Evolutionary conservation across 2,113 vertebrate species (phyloP).

Genomic region (Rhea americana): DNA sequence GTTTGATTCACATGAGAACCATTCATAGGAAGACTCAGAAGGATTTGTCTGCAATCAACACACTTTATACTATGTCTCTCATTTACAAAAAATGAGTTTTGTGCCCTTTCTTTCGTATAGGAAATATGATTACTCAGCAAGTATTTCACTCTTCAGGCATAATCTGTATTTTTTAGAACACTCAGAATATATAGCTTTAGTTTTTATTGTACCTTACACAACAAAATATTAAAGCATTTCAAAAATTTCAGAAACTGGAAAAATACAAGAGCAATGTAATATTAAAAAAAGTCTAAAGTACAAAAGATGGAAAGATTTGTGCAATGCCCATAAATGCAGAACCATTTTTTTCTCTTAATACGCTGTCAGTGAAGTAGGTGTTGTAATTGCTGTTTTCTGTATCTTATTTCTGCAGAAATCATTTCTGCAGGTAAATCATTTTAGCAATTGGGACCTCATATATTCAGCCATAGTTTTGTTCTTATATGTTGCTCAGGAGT

Average conservation of each 20-base stretch:
- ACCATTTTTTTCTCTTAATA: not conserved
- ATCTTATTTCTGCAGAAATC: not conserved
- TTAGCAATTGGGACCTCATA: not conserved
- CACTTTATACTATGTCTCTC: not conserved
- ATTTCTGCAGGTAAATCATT: not conserved
- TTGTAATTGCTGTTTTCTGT: not conserved
- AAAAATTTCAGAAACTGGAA: not conserved
- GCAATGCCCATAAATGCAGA: not conserved
- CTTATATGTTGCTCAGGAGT: conserved; percentile 10
- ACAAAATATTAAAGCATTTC: not conserved
- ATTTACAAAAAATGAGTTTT: conserved; percentile 9
- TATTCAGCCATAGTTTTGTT: conserved; percentile 39
- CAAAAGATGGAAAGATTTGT: not conserved
- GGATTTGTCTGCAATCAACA: not conserved
- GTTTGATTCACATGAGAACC: not conserved
- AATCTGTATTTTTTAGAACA: not conserved
- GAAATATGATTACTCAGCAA: not conserved
- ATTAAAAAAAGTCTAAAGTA: not conserved
- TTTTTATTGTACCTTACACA: not conserved
- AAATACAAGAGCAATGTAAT: not conserved
- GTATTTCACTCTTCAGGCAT: not conserved
- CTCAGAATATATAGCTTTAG: not conserved
- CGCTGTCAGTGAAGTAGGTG: not conserved
- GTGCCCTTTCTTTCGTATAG: not conserved
- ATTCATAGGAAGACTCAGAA: not conserved